Base-by-base conservation (phyloP, 2,113 vertebrate species). In the Myiozetetes cayanensis region DNA sequence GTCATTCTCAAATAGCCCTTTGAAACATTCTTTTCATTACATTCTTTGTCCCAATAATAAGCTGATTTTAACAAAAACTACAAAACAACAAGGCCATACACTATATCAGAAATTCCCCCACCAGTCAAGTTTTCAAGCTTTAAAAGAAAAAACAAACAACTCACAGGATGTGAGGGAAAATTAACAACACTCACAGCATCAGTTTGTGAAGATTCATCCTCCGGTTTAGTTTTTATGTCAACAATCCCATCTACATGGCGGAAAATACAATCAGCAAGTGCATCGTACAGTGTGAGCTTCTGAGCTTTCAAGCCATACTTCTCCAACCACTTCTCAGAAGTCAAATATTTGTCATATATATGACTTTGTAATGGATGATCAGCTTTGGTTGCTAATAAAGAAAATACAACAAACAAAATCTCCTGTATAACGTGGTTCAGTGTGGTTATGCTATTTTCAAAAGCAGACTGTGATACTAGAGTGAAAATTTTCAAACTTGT, bases 251-350 rank as follows among this genome's bases (percentile, higher is more conserved):
- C 97, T 5, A 87, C 94, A 3, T 98, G 98, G 59, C 95, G 98
- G 90, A 99, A 99, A 87, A 97, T 94, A 52, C 98, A 98, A 52
- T 98, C 97, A 7, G 97, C 97, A 70, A 98, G 97, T 6, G 97
- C 98, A 23, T 98, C 97, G 0, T 97, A 97, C 22, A 98, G 89
- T 1, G 96, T 96, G 66, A 99, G 96, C 39, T 97, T 98, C 94
- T 98, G 98, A 59, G 98, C 97, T 95, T 98, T 98, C 93, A 99
- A 92, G 65, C 98, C 98, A 12, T 98, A 96, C 70, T 94, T 97
- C 95, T 97, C 95, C 44, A 99, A 96, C 98, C 98, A 99, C 67
- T 95, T 91, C 88, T 96, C 96, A n/a, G 98, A 98, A 89, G 96
- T 96, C 90, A 98, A 86, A n/a, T 91, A 95, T 56, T 97, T 95